A percentile compares a stretch with the other conserved stretches of the same genome.
These are phyloP conservation scores for Drosophila orosa DNA, from an alignment of 1,140 invertebrate species.

Conservation along the genomic window DNA sequence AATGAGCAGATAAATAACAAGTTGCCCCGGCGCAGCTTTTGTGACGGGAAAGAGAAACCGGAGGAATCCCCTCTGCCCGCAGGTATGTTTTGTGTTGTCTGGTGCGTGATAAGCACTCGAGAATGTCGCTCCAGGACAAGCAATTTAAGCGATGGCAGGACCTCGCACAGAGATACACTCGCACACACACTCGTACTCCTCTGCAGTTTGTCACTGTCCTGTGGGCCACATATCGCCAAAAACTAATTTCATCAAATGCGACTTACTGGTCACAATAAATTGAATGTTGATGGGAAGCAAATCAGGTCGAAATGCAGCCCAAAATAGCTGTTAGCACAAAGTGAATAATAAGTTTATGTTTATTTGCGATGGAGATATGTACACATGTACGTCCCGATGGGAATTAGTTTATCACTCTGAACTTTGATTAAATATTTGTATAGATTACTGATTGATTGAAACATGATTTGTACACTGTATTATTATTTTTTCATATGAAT, in stretches of 20 bases:
- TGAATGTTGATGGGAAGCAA: conserved; percentile 48
- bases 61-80: not conserved
- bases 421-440: not conserved
- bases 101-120: conserved; percentile 42
- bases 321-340: conserved; percentile 5
- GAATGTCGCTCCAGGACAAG: conserved; percentile 35
- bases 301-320: conserved; percentile 10
- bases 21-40: conserved; percentile 36
- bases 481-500: not conserved
- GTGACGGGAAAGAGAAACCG: conserved; percentile 4
- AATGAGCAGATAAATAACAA: conserved; percentile 72
- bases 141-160: conserved; percentile 33
- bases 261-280: conserved; percentile 52
- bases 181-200: not conserved
- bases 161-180: conserved; percentile 16
- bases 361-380: not conserved
- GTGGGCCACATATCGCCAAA: conserved; percentile 42
- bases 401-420: conserved; percentile 1
- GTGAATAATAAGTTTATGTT: conserved; percentile 18
- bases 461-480: not conserved
- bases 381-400: not conserved
- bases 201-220: conserved; percentile 27
- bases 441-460: not conserved
- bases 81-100: conserved; percentile 41
- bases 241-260: conserved; percentile 68